A percentile compares a stretch with the other conserved stretches of the same genome.
These are phyloP conservation scores for Ctenopoma kingsleyae DNA, from an alignment of 2,797 vertebrate genomes.

Conservation along the genomic window DNA sequence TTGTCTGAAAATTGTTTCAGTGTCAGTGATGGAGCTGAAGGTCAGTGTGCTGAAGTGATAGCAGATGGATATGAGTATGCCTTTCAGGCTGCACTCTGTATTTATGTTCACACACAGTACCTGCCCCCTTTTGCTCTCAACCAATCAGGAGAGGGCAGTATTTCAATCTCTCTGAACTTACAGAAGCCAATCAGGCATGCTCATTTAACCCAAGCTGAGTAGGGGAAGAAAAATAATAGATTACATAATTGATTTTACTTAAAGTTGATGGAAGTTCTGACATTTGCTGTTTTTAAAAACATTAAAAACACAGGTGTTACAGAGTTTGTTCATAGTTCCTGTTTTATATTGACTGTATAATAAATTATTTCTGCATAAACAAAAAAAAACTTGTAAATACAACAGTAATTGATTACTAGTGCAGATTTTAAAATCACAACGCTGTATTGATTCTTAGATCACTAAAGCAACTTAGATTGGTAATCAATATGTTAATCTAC, in stretches of 20 bases:
- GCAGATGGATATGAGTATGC: slow-evolving; percentile 27
- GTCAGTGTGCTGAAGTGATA: neutral
- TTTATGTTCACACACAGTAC: slow-evolving; percentile 73
- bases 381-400: too few relatives aligned
- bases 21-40: slow-evolving; percentile 26
- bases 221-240: slow-evolving; percentile 11
- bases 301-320: too few relatives aligned
- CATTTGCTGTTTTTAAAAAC: too few relatives aligned
- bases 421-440: too few relatives aligned
- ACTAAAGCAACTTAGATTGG: neutral
- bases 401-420: too few relatives aligned
- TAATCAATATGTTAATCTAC: too few relatives aligned
- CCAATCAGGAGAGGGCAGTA: slow-evolving; percentile 69
- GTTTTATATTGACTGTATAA: too few relatives aligned
- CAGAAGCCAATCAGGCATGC: slow-evolving; percentile 61
- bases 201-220: slow-evolving; percentile 48
- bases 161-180: slow-evolving; percentile 39
- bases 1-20: neutral
- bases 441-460: neutral
- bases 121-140: slow-evolving; percentile 49
- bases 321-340: too few relatives aligned
- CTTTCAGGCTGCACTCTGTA: slow-evolving; percentile 48
- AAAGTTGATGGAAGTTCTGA: neutral
- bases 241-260: neutral
- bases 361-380: too few relatives aligned